These are phyloP conservation scores for Atta cephalotes DNA, from an alignment of 1,140 invertebrate species.

Conservation along the genomic window DNA sequence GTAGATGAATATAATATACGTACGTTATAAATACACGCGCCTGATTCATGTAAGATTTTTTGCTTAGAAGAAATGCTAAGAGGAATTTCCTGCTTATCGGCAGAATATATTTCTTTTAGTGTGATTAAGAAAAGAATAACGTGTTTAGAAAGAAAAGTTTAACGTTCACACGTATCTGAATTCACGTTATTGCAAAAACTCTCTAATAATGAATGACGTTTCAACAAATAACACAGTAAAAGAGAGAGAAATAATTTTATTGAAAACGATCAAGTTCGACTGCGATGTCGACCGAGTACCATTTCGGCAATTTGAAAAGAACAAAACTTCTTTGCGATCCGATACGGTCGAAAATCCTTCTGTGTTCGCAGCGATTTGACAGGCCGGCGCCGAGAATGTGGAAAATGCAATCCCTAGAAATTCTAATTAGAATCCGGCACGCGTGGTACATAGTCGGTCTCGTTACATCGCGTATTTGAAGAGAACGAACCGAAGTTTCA, in stretches of 20 bases:
- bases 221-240: not conserved
- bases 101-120: too few relatives aligned
- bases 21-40: too few relatives aligned
- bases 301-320: not conserved
- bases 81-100: too few relatives aligned
- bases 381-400: slow-evolving; percentile 12
- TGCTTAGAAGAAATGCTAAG: too few relatives aligned
- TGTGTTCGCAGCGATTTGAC: slow-evolving; percentile 20
- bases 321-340: not conserved
- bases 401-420: slow-evolving; percentile 48
- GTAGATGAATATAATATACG: too few relatives aligned
- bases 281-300: not conserved
- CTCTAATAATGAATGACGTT: not conserved
- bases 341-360: not conserved
- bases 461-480: slow-evolving; percentile 38
- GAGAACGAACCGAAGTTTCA: slow-evolving; percentile 53
- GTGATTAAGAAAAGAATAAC: too few relatives aligned
- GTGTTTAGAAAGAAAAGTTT: too few relatives aligned
- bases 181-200: too few relatives aligned
- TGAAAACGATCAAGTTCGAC: not conserved
- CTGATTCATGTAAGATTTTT: too few relatives aligned
- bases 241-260: not conserved
- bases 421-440: slow-evolving; percentile 58
- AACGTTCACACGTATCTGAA: too few relatives aligned
- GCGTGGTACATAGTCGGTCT: slow-evolving; percentile 18